Evolutionary conservation across 2,113 vertebrate genomes (phyloP).

Genomic region (Puntigrus tetrazona): DNA sequence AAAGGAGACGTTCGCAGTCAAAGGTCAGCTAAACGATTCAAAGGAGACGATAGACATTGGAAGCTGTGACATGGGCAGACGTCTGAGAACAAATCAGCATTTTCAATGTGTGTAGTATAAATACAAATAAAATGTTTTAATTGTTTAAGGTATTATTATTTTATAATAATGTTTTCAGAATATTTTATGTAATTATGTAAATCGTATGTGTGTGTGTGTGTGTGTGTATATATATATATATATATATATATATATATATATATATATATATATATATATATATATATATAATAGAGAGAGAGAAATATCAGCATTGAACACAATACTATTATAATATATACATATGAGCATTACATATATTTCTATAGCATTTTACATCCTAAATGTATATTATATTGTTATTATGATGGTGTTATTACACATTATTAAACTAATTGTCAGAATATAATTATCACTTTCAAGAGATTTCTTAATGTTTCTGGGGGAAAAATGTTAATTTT

Average conservation of each 20-base stretch:
- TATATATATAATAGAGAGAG: too few relatives aligned
- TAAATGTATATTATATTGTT: background rate
- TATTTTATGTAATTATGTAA: background rate
- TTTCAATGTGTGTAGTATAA: background rate
- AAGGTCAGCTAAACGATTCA: background rate
- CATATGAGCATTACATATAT: too few relatives aligned
- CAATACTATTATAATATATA: background rate
- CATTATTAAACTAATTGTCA: too few relatives aligned
- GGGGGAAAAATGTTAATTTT: background rate
- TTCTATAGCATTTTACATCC: background rate
- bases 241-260: too few relatives aligned
- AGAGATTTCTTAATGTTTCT: background rate
- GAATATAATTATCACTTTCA: too few relatives aligned
- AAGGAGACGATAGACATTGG: background rate
- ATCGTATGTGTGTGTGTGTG: background rate
- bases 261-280: too few relatives aligned
- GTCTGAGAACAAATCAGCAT: background rate
- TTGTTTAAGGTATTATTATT: background rate
- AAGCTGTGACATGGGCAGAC: background rate
- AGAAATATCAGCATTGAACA: background rate
- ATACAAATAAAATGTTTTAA: background rate
- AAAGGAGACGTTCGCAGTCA: constrained; percentile 19
- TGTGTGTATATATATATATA: too few relatives aligned
- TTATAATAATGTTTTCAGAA: background rate
- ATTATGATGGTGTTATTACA: too few relatives aligned